phyloP scores from a whole-genome alignment of 2,888 invertebrate species.

The Aspidiotus rigidus region DNA sequence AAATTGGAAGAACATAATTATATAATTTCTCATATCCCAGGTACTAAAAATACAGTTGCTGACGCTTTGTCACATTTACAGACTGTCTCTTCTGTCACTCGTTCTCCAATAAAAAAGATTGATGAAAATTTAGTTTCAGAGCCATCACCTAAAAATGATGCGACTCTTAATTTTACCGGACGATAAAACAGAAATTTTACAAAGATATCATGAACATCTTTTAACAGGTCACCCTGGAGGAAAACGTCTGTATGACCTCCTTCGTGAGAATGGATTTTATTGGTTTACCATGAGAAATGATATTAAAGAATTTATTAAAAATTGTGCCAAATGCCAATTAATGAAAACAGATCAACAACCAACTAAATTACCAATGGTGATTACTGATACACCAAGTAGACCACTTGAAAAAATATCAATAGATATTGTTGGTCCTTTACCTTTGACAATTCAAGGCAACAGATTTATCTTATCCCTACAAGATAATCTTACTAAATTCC shows the following conservation, averaged over 20 bases:
- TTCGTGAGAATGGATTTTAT: neutral
- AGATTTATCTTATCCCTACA: slow-evolving; percentile 1
- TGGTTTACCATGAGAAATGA: slow-evolving; percentile 8
- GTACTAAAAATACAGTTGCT: neutral
- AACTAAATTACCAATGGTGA: slow-evolving; percentile 13
- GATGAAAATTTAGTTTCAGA: no score
- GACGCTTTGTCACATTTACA: slow-evolving; percentile 2
- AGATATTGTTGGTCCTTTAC: slow-evolving; percentile 10
- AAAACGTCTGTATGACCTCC: neutral
- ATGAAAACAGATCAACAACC: slow-evolving; percentile 5
- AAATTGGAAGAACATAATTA: no score
- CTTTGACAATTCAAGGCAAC: neutral
- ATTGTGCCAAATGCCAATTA: neutral
- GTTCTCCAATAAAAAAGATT: no score
- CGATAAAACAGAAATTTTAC: neutral
- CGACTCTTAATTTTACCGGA: no score
- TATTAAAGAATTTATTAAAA: neutral
- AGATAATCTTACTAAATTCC: slow-evolving; percentile 15
- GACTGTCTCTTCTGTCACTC: no score
- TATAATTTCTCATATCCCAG: slow-evolving; percentile 14
- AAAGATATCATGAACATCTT: slow-evolving; percentile 1
- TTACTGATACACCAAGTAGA: neutral
- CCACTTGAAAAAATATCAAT: neutral
- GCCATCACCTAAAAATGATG: no score
- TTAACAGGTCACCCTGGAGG: slow-evolving; percentile 12